Evolutionary conservation across 2,888 invertebrate genomes (phyloP).

Genomic region (Epistrophella euchroma): DNA sequence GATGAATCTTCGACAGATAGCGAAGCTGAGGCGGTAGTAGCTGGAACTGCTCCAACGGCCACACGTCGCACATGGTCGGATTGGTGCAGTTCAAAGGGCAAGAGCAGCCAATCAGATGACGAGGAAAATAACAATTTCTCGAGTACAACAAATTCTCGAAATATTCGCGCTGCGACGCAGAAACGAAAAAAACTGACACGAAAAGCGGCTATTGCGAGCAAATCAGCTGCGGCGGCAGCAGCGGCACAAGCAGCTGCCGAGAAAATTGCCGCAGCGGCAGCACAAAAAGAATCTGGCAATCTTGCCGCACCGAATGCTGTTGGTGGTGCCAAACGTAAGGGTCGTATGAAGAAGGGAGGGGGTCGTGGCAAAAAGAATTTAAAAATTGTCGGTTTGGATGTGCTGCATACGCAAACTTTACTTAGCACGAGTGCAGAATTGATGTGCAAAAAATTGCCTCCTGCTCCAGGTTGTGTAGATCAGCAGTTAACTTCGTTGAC

Average conservation of each 20-base stretch:
- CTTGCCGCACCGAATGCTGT: slow-evolving; percentile 44
- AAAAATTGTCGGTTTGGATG: slow-evolving; percentile 93
- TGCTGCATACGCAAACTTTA: slow-evolving; percentile 94
- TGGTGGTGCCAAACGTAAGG: slow-evolving; percentile 82
- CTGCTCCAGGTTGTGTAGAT: slow-evolving; percentile 96
- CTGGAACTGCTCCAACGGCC: slow-evolving; percentile 85
- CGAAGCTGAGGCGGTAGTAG: slow-evolving; percentile 83
- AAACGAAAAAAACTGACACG: slow-evolving; percentile 83
- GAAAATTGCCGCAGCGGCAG: slow-evolving; percentile 82
- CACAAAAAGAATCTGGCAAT: slow-evolving; percentile 71
- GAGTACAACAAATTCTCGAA: slow-evolving; percentile 79
- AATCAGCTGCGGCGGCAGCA: slow-evolving; percentile 81
- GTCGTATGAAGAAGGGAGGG: slow-evolving; percentile 86
- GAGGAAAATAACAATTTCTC: slow-evolving; percentile 84
- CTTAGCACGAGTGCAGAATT: slow-evolving; percentile 92
- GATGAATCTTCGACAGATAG: slow-evolving; percentile 79
- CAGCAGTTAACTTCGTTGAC: slow-evolving; percentile 93
- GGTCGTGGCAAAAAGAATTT: slow-evolving; percentile 87
- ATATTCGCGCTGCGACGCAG: slow-evolving; percentile 79
- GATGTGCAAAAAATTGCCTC: slow-evolving; percentile 90
- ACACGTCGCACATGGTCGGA: slow-evolving; percentile 91
- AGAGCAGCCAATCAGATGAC: slow-evolving; percentile 87
- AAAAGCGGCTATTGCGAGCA: slow-evolving; percentile 82
- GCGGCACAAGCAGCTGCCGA: slow-evolving; percentile 80
- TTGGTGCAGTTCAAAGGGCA: slow-evolving; percentile 87